phyloP scores from a whole-genome alignment of 2,113 vertebrate species.

The Phaethon lepturus region DNA sequence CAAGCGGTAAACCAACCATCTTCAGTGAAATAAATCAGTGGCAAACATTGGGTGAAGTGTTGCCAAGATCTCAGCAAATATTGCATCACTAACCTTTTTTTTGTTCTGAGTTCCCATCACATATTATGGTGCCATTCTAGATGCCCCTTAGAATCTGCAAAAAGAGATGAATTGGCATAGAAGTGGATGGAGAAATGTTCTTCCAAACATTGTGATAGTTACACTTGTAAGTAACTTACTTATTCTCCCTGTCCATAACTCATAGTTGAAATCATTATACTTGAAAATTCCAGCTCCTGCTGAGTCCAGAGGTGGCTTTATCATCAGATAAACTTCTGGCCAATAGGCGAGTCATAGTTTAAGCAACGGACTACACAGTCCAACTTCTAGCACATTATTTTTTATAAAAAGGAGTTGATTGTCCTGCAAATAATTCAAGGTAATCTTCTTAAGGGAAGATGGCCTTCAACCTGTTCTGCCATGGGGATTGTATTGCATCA shows the following conservation, averaged over 20 bases:
- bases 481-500: not conserved
- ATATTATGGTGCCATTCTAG: not conserved
- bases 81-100: not conserved
- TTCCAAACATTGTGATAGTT: not conserved
- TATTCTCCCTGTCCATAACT: not conserved
- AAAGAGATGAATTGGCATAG: not conserved
- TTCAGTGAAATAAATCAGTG: not conserved
- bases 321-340: not conserved
- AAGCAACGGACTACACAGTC: not conserved
- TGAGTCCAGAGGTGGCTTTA: not conserved
- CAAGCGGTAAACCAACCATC: not conserved
- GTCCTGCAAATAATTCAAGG: not conserved
- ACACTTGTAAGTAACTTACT: not conserved
- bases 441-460: not conserved
- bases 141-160: not conserved
- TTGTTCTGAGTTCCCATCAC: not conserved
- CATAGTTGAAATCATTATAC: not conserved
- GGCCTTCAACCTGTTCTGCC: not conserved
- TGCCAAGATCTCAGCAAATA: not conserved
- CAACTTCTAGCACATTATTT: not conserved
- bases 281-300: not conserved
- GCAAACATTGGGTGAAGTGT: not conserved
- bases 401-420: not conserved
- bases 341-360: not conserved
- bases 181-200: not conserved